Evolutionary conservation across 2,113 vertebrate species (phyloP), one percentile per base, ranked within the genome.

Genomic region (Laticauda colubrina): DNA sequence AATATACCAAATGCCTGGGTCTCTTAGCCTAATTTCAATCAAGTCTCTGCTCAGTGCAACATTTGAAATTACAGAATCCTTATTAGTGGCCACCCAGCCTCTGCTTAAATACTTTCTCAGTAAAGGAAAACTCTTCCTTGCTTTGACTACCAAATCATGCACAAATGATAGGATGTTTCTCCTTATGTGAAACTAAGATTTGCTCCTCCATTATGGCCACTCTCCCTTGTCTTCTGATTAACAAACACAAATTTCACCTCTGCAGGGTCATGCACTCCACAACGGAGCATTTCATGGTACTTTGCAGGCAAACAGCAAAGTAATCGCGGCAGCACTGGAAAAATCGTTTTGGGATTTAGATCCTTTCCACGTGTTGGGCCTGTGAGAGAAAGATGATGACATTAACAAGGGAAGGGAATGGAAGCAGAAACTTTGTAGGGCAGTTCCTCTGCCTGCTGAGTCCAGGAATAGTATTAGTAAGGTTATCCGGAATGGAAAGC

Each of bases 261-360:
- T 7, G 39, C 75, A 4, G 95, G 85, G 95, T 97, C 95, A 3
- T 87, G 95, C 4, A 95, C 98, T 55, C 98, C 92, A 0, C 98
- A 99, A 97, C 97, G 98, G 6, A 99, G 95, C 92, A 97, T 96
- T 64, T 97, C 97, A 88, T 89, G 97, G 96, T 98, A 98, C 90
- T 95, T 97, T 48, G 95, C 53, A 0, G 98, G 98, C 93, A 99
- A 97, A 87, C 99, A 98, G 96, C 98, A 98, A 0, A 98, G 97
- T 94, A 99, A 96, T 6, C 91, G 97, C 0, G 98, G 98, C 94
- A 99, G 88, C 92, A 99, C 98, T 0, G 98, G 98, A 94, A 97
- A 99, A 93, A 99, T 98, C 1, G 99, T 99, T n/a, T 97, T 98
- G 0, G 99, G 98, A 87, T 98, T 97, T 96, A 99, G 95, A 0